Base-by-base conservation (phyloP, 1,140 invertebrate genomes). In the Tetramorium simillimum region DNA sequence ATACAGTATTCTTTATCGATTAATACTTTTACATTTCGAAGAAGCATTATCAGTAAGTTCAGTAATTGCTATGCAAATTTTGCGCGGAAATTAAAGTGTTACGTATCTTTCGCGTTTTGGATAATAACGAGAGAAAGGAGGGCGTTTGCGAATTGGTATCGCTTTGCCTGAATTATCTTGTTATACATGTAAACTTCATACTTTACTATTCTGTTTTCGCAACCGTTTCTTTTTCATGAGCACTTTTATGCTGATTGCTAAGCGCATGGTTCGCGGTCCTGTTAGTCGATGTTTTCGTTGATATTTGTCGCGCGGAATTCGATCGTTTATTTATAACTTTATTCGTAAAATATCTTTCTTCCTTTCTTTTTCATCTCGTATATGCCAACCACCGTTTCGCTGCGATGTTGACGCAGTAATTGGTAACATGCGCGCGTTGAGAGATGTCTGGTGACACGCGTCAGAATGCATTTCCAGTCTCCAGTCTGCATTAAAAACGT, bases 121-220 rank as follows among this genome's bases (percentile, higher is more conserved):
- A 37, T 37, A 63, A 78, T 14, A 37, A n/a, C 14, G 21, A 51
- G 62, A 33, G 37, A 43, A n/a, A 49, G 14, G 3, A 60, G 21
- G 18, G 2, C 24, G 33, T 28, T 9, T 46, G n/a, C 10, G 33
- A 33, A 78, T 65, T 21, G 18, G 1, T 63, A 28, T n/a, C 18
- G 40, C 18, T 77, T 77, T 43, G 10, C 62, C 40, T 28, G 24
- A 49, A 33, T 9, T 16, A 18, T 33, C 9, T 63, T 49, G 43
- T 78, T 60, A 78, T 33, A 63, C 43, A 37, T n/a, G 18, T 63
- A 76, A 76, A 76, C 53, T 60, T 60, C 1, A 63, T 65, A 46
- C 46, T 65, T 78, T 18, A 78, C 60, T 70, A 67, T n/a, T 81
- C n/a, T 70, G 33, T 53, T 81, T 81, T 53, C 16, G 24, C 21